phyloP scores from a whole-genome alignment of 2,113 vertebrate genomes.

The Myotis davidii region DNA sequence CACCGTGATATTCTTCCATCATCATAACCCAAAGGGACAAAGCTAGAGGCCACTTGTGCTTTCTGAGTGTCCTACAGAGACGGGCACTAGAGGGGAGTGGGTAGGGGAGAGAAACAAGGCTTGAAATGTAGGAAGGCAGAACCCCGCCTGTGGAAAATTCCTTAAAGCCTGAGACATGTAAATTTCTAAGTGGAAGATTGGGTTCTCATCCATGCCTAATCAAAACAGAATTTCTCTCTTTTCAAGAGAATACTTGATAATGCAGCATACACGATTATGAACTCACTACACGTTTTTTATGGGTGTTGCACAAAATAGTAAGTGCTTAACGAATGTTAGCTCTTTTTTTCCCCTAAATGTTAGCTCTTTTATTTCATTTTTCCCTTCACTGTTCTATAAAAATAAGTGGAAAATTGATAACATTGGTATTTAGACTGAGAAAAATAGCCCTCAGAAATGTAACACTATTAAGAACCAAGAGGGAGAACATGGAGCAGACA shows the following conservation, averaged over 20 bases:
- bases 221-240: conserved; percentile 54
- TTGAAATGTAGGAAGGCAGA: not conserved
- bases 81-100: too few species aligned
- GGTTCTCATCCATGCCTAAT: conserved; percentile 41
- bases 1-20: not conserved
- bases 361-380: conserved; percentile 38
- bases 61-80: not conserved
- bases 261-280: not conserved
- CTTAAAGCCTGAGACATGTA: not conserved
- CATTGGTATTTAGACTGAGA: not conserved
- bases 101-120: not conserved
- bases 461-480: not conserved
- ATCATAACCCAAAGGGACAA: not conserved
- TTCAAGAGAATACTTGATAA: conserved; percentile 3
- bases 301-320: not conserved
- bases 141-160: not conserved
- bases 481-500: not conserved
- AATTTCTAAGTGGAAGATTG: not conserved
- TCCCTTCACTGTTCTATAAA: conserved; percentile 12
- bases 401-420: conserved; percentile 19
- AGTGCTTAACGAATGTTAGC: not conserved
- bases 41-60: not conserved
- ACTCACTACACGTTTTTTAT: not conserved
- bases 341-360: not conserved
- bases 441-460: not conserved